Percentiles rank a stretch among this genome's conserved stretches.
These are phyloP conservation scores for Drepana arcuata DNA, from an alignment of 1,140 invertebrate genomes.

Conservation along the genomic window DNA sequence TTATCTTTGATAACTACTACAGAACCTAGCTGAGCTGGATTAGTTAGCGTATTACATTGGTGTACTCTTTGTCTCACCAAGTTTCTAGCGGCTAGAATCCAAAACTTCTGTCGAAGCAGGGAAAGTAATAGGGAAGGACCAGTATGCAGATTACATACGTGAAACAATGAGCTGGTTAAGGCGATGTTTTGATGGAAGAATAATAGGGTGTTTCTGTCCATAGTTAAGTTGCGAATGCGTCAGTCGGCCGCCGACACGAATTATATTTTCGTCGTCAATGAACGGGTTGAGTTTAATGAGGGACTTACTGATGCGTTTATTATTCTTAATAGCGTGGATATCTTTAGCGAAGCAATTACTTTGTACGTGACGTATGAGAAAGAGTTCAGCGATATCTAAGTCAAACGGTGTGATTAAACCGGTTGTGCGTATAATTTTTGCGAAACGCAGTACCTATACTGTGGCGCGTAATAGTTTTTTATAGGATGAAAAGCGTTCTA, in stretches of 20 bases:
- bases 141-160: slow-evolving; percentile 9
- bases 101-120: slow-evolving; percentile 6
- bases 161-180: neutral
- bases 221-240: neutral
- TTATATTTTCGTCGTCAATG: neutral
- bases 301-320: neutral
- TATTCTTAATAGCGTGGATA: neutral
- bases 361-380: neutral
- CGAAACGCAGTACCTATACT: neutral
- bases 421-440: neutral
- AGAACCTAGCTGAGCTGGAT: too few species aligned
- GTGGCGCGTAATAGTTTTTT: neutral
- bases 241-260: too few species aligned
- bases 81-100: slow-evolving; percentile 8
- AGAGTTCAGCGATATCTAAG: neutral
- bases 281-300: neutral
- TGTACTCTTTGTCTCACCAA: neutral
- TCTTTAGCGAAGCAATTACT: neutral
- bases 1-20: too few species aligned
- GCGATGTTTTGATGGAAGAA: neutral
- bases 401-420: neutral
- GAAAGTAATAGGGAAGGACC: slow-evolving; percentile 7
- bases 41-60: slow-evolving; percentile 4
- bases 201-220: neutral
- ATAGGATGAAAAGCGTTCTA: neutral